A percentile compares a stretch with the other conserved stretches of the same genome.
Evolutionary conservation across 1,140 invertebrate genomes (phyloP).

Genomic region (Tetragonula clypearis): DNA sequence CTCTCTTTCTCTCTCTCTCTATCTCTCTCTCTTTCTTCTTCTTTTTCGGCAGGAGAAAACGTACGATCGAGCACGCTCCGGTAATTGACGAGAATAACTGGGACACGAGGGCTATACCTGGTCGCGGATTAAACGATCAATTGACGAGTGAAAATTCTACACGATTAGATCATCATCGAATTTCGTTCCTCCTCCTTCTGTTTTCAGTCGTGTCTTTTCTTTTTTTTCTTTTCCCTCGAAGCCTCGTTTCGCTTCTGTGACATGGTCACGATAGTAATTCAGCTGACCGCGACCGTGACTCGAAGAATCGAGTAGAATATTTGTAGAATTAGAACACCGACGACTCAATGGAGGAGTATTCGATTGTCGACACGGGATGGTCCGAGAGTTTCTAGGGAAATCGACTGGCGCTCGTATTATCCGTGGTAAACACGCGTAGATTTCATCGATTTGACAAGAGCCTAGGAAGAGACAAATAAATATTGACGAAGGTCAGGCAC

Average conservation of each 20-base stretch:
- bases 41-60: background rate
- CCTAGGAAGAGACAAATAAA: conserved; percentile 57
- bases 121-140: conserved; percentile 66
- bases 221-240: background rate
- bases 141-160: conserved; percentile 67
- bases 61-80: conserved; percentile 23
- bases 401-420: background rate
- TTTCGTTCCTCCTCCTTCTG: conserved; percentile 34
- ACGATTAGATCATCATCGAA: conserved; percentile 44
- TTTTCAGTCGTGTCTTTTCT: background rate
- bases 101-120: conserved; percentile 41
- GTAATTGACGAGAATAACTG: conserved; percentile 73
- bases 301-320: too few relatives aligned
- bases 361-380: conserved; percentile 56
- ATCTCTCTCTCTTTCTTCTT: too few relatives aligned
- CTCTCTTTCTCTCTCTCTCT: background rate
- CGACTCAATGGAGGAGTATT: conserved; percentile 22
- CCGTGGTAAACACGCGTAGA: background rate
- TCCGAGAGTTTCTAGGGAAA: conserved; percentile 41
- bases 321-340: background rate
- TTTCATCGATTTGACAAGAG: conserved; percentile 2
- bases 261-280: background rate
- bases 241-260: background rate
- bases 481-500: conserved; percentile 76
- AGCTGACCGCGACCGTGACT: background rate